phyloP scores from a whole-genome alignment of 2,797 vertebrate genomes.

The Anomalospiza imberbis region DNA sequence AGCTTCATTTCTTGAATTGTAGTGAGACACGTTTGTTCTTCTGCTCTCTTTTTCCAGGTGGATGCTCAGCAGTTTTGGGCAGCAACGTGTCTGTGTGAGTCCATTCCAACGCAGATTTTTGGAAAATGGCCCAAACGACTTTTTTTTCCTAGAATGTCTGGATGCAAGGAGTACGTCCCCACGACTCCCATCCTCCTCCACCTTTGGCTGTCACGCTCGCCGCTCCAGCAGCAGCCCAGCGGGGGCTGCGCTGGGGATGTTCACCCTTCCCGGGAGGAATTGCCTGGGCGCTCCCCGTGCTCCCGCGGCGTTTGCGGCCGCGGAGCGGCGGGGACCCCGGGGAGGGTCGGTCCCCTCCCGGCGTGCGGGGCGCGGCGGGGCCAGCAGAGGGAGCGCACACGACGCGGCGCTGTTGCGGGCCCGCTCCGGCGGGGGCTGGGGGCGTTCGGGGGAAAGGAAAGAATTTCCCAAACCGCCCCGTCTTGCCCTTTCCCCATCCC shows the following conservation, averaged over 20 bases:
- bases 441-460: fast-evolving
- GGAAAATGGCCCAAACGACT: fast-evolving
- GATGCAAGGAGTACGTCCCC: fast-evolving
- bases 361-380: background rate
- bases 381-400: constrained; percentile 63
- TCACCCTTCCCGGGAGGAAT: background rate
- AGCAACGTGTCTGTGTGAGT: fast-evolving
- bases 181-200: background rate
- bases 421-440: background rate
- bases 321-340: background rate
- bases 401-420: background rate
- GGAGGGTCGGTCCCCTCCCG: background rate
- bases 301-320: background rate
- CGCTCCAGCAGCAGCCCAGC: background rate
- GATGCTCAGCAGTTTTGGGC: background rate
- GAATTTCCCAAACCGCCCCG: fast-evolving
- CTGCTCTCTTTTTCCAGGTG: background rate
- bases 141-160: background rate
- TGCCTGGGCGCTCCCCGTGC: no score
- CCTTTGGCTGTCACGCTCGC: fast-evolving
- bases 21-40: background rate
- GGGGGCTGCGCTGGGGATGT: background rate
- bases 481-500: background rate
- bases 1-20: background rate
- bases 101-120: fast-evolving